Conservation (phyloP, 2,888 invertebrate species). For the Alentia gelatinosa region DNA sequence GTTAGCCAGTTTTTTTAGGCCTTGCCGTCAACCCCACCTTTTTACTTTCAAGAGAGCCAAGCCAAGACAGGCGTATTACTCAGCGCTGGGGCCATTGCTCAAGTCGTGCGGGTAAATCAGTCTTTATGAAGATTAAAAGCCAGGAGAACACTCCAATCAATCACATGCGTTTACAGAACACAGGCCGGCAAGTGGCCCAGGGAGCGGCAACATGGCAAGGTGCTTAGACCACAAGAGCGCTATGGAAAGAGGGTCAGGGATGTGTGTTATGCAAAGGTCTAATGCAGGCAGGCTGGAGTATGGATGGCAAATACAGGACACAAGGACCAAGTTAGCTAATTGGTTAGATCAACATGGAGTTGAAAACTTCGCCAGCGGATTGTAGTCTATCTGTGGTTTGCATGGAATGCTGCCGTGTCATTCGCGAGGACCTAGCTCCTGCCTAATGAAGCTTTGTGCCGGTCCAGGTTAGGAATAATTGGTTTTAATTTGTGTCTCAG, state of each 20-base stretch:
- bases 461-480: neutral
- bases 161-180: neutral
- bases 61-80: conserved; percentile 32
- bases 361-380: neutral
- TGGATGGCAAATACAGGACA: neutral
- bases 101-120: neutral
- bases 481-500: conserved; percentile 16
- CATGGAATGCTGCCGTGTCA: neutral
- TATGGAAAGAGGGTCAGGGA: no score
- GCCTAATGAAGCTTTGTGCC: neutral
- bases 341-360: neutral
- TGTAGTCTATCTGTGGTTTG: neutral
- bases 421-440: neutral
- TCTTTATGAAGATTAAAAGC: conserved; percentile 40
- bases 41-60: neutral
- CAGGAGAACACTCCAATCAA: neutral
- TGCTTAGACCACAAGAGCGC: neutral
- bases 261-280: neutral
- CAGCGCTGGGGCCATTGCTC: neutral
- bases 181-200: neutral
- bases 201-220: neutral
- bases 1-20: neutral
- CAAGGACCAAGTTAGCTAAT: neutral
- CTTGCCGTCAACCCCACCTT: conserved; percentile 4
- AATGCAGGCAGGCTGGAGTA: no score